Conservation (phyloP, 2,888 invertebrate genomes). For the Exocentrus adspersus region DNA sequence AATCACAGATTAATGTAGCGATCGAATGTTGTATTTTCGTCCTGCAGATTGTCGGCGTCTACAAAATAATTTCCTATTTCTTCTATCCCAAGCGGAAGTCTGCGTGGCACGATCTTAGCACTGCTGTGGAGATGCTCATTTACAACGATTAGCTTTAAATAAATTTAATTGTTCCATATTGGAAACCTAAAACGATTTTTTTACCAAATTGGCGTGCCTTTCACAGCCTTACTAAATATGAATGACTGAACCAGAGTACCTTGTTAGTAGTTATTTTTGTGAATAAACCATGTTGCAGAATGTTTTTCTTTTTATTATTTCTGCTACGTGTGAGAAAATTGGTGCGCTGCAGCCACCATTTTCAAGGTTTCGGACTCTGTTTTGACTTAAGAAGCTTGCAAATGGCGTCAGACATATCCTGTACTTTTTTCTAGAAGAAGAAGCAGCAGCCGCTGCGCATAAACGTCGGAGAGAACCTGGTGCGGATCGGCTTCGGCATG, state of each 20-base stretch:
- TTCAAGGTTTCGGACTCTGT: too few species aligned
- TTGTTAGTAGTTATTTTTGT: background rate
- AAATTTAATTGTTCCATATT: too few species aligned
- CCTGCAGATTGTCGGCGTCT: slow-evolving; percentile 49
- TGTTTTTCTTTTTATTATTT: background rate
- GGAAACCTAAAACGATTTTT: too few species aligned
- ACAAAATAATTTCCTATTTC: slow-evolving; percentile 52
- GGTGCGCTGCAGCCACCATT: too few species aligned
- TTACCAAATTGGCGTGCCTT: too few species aligned
- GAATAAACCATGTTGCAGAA: background rate
- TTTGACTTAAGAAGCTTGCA: too few species aligned
- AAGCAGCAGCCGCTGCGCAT: slow-evolving; percentile 53
- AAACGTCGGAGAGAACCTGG: slow-evolving; percentile 67
- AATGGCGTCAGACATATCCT: too few species aligned
- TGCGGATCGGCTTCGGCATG: slow-evolving; percentile 77
- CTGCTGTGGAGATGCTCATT: background rate
- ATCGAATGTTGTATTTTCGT: slow-evolving; percentile 48
- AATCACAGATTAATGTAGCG: slow-evolving; percentile 49
- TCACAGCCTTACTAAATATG: background rate
- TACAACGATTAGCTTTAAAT: background rate
- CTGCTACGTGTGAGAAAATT: background rate
- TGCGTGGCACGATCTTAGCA: background rate
- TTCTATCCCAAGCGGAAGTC: slow-evolving; percentile 45
- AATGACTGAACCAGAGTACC: background rate
- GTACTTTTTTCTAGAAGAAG: slow-evolving; percentile 32